A percentile compares a stretch with the other conserved stretches of the same genome.
Evolutionary conservation across 2,797 vertebrate genomes (phyloP).

Genomic region (Amblyopsis hoosieri): DNA sequence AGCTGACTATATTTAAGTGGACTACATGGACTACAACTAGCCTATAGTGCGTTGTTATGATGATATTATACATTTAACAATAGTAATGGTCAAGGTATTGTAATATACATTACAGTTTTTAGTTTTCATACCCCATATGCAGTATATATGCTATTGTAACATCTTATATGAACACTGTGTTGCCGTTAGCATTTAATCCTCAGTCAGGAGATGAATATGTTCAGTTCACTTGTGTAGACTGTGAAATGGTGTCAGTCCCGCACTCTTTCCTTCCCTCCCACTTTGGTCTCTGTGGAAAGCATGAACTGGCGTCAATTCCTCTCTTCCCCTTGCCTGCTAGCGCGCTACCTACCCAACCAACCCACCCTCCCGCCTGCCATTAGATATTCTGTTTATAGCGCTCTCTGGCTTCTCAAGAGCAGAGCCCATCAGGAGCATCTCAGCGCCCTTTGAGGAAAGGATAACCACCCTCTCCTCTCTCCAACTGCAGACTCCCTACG

Average conservation of each 20-base stretch:
- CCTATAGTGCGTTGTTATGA: too few species aligned
- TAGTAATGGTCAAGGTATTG: too few species aligned
- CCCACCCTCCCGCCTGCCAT: conserved; percentile 75
- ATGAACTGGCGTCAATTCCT: conserved; percentile 74
- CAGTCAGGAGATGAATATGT: conserved; percentile 24
- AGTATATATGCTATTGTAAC: not conserved
- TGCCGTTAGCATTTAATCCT: conserved; percentile 31
- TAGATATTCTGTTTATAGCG: conserved; percentile 85
- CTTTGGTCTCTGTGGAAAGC: conserved; percentile 75
- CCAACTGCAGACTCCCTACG: conserved; percentile 67
- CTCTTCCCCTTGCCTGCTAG: conserved; percentile 72
- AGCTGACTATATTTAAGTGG: too few species aligned
- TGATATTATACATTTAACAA: too few species aligned
- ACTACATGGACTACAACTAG: too few species aligned
- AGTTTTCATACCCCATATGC: not conserved
- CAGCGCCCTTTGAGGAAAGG: conserved; percentile 79
- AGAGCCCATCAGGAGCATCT: conserved; percentile 79
- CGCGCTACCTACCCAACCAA: conserved; percentile 72
- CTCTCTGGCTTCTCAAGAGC: conserved; percentile 74
- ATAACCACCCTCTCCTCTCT: conserved; percentile 75
- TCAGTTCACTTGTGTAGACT: conserved; percentile 51
- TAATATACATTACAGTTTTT: too few species aligned
- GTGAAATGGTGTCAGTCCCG: conserved; percentile 80
- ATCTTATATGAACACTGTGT: conserved; percentile 24
- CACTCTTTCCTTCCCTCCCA: conserved; percentile 66